These are phyloP conservation scores for Anguilla rostrata DNA, from an alignment of 2,113 vertebrate species.

Conservation along the genomic window DNA sequence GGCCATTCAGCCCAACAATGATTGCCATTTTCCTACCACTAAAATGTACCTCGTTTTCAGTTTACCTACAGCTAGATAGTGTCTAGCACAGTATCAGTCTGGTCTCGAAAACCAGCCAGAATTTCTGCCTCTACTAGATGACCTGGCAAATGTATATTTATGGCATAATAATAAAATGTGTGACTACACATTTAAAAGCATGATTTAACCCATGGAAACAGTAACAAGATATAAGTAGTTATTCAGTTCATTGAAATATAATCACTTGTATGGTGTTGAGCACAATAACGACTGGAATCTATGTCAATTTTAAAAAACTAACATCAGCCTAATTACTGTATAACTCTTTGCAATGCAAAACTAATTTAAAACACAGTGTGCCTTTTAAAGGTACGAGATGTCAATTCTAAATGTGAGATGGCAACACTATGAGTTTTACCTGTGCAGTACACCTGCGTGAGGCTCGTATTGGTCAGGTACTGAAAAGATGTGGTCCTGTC, in stretches of 20 bases:
- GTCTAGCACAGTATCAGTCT: too few species aligned
- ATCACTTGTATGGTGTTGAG: too few species aligned
- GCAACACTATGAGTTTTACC: conserved; percentile 35
- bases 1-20: too few species aligned
- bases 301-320: background rate
- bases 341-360: background rate
- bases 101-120: too few species aligned
- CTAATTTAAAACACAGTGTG: background rate
- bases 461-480: conserved; percentile 62
- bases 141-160: background rate
- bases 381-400: background rate
- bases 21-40: too few species aligned
- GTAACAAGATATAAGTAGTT: too few species aligned
- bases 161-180: background rate
- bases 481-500: conserved; percentile 25
- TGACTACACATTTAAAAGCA: background rate
- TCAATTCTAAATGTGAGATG: background rate
- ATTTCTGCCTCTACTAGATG: too few species aligned
- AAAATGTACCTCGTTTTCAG: too few species aligned
- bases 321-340: background rate
- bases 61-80: too few species aligned
- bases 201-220: background rate
- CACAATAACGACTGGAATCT: too few species aligned
- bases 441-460: conserved; percentile 56
- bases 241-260: too few species aligned